A percentile compares a stretch with the other conserved stretches of the same genome.
Evolutionary conservation across 2,888 invertebrate genomes (phyloP).

Genomic region (Drosophila formosana): DNA sequence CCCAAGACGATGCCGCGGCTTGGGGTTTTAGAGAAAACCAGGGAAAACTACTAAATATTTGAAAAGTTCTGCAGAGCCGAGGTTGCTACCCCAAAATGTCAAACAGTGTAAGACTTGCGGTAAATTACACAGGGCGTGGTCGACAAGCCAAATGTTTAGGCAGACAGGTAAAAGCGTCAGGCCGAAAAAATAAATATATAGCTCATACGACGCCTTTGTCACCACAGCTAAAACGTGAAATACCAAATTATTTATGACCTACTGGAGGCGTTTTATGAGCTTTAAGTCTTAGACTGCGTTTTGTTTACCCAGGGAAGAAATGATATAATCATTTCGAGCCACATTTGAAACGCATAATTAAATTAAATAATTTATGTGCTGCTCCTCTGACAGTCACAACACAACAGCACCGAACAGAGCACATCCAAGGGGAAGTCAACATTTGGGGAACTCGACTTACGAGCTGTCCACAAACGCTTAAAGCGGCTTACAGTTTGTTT

Average conservation of each 20-base stretch:
- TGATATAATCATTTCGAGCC: conserved; percentile 42
- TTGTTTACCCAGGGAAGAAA: conserved; percentile 12
- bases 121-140: conserved; percentile 50
- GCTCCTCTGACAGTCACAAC: conserved; percentile 20
- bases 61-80: conserved; percentile 65
- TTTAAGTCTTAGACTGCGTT: conserved; percentile 22
- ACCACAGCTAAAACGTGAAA: conserved; percentile 43
- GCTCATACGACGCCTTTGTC: conserved; percentile 52
- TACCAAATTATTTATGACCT: conserved; percentile 62
- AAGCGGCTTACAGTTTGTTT: conserved; percentile 68
- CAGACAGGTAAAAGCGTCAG: conserved; percentile 25
- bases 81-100: conserved; percentile 54
- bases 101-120: conserved; percentile 49
- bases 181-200: conserved; percentile 21
- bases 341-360: conserved; percentile 70
- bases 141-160: conserved; percentile 33
- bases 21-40: conserved; percentile 49
- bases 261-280: conserved; percentile 43
- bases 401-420: conserved; percentile 2
- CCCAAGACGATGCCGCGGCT: conserved; percentile 64
- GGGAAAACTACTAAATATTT: conserved; percentile 73
- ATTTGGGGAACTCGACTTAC: conserved; percentile 38
- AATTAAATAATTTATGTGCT: conserved; percentile 73
- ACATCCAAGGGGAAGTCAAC: conserved; percentile 38
- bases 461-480: conserved; percentile 62